These are phyloP conservation scores for Dasyprocta punctata DNA, from an alignment of 2,113 vertebrate genomes.

Conservation along the genomic window DNA sequence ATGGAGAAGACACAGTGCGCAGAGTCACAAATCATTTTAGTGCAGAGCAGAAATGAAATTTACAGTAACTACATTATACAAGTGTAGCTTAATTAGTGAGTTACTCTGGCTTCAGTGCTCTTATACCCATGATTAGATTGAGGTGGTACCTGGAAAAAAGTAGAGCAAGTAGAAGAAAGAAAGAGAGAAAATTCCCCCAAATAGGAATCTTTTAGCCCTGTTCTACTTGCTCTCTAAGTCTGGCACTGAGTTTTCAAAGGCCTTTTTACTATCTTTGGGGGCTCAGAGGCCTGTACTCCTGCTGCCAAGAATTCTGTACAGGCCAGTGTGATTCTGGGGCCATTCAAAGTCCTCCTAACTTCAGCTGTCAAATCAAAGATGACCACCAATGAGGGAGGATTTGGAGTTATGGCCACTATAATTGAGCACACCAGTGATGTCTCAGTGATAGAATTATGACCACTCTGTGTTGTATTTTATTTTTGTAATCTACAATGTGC, in stretches of 20 bases:
- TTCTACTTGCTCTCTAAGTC: background rate
- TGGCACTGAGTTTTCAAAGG: background rate
- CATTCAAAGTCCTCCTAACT: too few species aligned
- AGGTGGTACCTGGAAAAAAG: background rate
- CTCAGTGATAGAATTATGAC: background rate
- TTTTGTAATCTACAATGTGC: background rate
- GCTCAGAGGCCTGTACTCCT: background rate
- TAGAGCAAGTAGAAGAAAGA: background rate
- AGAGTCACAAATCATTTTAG: constrained; percentile 36
- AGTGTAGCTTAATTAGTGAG: background rate
- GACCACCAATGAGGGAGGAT: background rate
- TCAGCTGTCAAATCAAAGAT: background rate
- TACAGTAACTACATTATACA: background rate
- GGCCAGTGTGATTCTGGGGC: background rate
- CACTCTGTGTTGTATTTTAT: background rate
- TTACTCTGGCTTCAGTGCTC: constrained; percentile 31
- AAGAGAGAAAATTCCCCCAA: background rate
- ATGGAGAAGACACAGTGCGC: constrained; percentile 61
- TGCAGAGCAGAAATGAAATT: background rate
- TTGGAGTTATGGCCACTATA: background rate
- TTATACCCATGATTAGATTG: background rate
- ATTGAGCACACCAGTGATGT: too few species aligned
- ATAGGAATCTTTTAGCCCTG: background rate
- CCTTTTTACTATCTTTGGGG: background rate
- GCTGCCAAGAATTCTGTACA: background rate